Evolutionary conservation across 2,113 vertebrate genomes (phyloP).

Genomic region (Pimephales promelas): DNA sequence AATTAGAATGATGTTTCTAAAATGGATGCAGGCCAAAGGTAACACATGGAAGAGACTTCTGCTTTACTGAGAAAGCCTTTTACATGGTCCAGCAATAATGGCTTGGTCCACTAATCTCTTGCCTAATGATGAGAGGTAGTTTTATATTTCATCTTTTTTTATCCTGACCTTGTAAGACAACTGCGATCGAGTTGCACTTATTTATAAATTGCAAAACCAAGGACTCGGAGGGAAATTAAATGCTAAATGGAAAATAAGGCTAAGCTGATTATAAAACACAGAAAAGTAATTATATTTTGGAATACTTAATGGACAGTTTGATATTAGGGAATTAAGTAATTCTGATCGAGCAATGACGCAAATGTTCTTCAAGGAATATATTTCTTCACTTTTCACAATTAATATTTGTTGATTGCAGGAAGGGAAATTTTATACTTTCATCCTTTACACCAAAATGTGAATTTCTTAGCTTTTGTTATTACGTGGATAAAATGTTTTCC

Average conservation of each 20-base stretch:
- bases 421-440: not conserved
- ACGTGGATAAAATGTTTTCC: not conserved
- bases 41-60: slow-evolving; percentile 7
- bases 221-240: not conserved
- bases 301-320: not conserved
- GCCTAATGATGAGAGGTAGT: slow-evolving; percentile 14
- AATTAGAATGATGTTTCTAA: not conserved
- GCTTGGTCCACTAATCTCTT: not conserved
- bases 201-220: slow-evolving; percentile 25
- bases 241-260: not conserved
- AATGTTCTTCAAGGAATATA: not conserved
- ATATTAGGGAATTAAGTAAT: not conserved
- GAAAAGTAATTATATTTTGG: not conserved
- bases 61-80: not conserved
- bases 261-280: not conserved
- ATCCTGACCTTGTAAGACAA: slow-evolving; percentile 31
- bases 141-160: slow-evolving; percentile 28
- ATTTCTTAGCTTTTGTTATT: not conserved
- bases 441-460: not conserved
- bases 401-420: not conserved
- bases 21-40: slow-evolving; percentile 8
- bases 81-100: not conserved
- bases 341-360: not conserved
- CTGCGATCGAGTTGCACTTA: slow-evolving; percentile 7
- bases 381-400: not conserved